A percentile compares a stretch with the other conserved stretches of the same genome.
phyloP scores from a whole-genome alignment of 2,888 invertebrate species.

The Monochamus alternatus region DNA sequence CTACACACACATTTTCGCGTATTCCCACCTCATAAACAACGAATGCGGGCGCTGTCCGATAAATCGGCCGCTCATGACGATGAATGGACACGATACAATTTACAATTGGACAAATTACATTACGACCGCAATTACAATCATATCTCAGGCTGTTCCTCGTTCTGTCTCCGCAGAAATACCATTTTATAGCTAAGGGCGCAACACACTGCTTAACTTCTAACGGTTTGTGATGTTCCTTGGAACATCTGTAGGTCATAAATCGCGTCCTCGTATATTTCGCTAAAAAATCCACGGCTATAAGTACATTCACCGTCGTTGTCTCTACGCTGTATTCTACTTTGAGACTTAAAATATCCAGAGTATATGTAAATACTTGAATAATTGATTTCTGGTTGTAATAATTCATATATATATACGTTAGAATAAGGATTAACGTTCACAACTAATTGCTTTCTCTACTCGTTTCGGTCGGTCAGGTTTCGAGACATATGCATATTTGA shows the following conservation, averaged over 20 bases:
- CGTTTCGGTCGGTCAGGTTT: no score
- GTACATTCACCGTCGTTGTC: neutral
- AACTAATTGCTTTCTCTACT: no score
- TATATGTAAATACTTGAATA: neutral
- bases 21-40: slow-evolving; percentile 35
- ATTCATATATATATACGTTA: no score
- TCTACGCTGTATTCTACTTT: neutral
- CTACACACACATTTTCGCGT: slow-evolving; percentile 27
- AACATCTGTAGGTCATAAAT: slow-evolving; percentile 8
- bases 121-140: slow-evolving; percentile 27
- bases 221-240: slow-evolving; percentile 11
- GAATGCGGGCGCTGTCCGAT: slow-evolving; percentile 29
- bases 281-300: neutral
- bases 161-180: slow-evolving; percentile 1
- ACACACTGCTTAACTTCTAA: neutral
- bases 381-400: no score
- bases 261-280: neutral
- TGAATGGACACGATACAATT: slow-evolving; percentile 29
- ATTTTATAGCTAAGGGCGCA: slow-evolving; percentile 23
- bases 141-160: slow-evolving; percentile 20
- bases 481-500: no score
- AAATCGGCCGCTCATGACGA: slow-evolving; percentile 28
- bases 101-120: slow-evolving; percentile 33
- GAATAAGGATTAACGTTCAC: no score
- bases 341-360: neutral